Base-by-base conservation (phyloP, 2,888 invertebrate species). In the Caradrina clavipalpis region DNA sequence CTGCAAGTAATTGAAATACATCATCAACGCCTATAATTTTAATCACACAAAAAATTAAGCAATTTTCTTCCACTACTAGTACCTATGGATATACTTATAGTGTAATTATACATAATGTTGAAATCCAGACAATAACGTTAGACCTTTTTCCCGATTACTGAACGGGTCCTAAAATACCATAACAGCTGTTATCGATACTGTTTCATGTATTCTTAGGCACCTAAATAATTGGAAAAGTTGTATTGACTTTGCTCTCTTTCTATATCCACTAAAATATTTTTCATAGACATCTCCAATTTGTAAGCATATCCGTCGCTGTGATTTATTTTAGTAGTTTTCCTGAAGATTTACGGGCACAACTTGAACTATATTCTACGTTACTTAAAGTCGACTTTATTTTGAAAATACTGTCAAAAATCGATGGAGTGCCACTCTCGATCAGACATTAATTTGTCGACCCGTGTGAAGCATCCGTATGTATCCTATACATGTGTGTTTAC, bases 401-500 rank as follows among this genome's bases (percentile, higher is more conserved):
- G 47, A 76, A 76, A 76, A 69, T 59, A 49, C 51, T 58, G 49
- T 55, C 55, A 53, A 53, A 50, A 51, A 10, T 47, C 51, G 31
- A 80, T 54, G 13, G 49, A 51, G 56, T 51, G 54, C 21, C 57
- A 67, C 62, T 63, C 57, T 82, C 60, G 61, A 69, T 69, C 49
- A 50, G 47, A 65, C 53, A 50, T 65, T 68, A 63, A 80, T 80
- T 75, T 63, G 62, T 83, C 68, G 67, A 49, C 53, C 49, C 19
- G 65, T 45, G 53, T 60, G 69, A 82, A 67, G 54, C 54, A 55
- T 80, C 31, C 39, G 15, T 62, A 56, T 61, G 47, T 47, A 26
- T 65, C 35, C 21, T 63, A 50, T 62, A 75, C 62, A 61, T 82
- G 69, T 76, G 67, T 76, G 81, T 80, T 83, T 80, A 76, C 69